Evolutionary conservation across 2,113 vertebrate genomes (phyloP), one percentile per base, ranked within the genome.

Genomic region (Propithecus coquereli): DNA sequence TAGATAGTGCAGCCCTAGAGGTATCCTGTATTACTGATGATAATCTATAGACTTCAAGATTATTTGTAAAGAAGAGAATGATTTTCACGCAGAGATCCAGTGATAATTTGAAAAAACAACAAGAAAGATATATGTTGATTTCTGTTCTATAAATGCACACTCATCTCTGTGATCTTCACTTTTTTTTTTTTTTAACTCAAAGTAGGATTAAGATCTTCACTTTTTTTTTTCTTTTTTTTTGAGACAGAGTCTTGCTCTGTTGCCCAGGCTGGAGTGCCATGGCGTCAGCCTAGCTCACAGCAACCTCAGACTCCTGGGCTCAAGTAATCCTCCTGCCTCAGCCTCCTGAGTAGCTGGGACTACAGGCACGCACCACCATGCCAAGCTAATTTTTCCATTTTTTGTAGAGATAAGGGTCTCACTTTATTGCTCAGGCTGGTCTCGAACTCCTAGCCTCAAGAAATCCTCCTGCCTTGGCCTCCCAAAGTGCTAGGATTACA

Each of bases 281-380:
- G 27, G 27, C 0, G 0, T 0, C 6, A 45, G 8, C 43, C 17
- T 14, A 3, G 43, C 6, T 17, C 40, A 27, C 43, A 30, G 14
- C 43, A 74, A 17, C 71, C 43, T 74, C 27, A 0, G 8, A 27
- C 73, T 16, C 40, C 73, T 8, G 43, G 43, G 25, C 43, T 74
- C 43, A 47, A 47, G 43, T 8, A 3, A 47, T 74, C 27, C 27
- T 74, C 27, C 27, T 14, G 14, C 27, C 43, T 76, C 73, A 47
- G 73, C 43, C 14, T 76, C 16, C 43, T 17, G 3, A 74, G 27
- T 47, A 74, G 73, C 14, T 32, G 14, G 14, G 14, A 76, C 27
- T 47, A 32, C 43, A 47, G 73, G 27, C 2, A 25, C 3, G 23
- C 8, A 32, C 43, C 43, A 76, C 45, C 70, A 73, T 43, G 40